Base-by-base conservation (phyloP, 2,797 vertebrate genomes). In the Thaleichthys pacificus region DNA sequence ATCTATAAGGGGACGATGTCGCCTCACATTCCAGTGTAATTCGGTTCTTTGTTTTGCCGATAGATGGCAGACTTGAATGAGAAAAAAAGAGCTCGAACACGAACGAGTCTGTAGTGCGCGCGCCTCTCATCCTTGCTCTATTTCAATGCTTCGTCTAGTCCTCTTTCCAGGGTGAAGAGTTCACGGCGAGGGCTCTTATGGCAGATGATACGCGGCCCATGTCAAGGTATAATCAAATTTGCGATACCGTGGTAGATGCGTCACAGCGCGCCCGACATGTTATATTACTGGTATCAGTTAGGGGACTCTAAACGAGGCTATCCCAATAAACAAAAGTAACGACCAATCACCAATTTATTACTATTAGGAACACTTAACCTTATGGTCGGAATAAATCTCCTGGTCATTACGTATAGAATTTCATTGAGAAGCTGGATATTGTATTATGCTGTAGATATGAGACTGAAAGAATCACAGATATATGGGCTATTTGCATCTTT, bases 351-450 rank as follows among this genome's bases (percentile, higher is more conserved):
- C 80, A 85, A 90, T 92, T 89, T 89, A 87, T 92, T 89, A 91
- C 86, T 87, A 91, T 92, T 91, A 92, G 78, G 82, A 86, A 91
- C 90, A 92, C 88, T 92, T 91, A 92, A 91, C 88, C 87, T 92
- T 88, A 84, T 86, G 86, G 82, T 84, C 85, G 79, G 81, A 86
- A 90, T 91, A 89, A 88, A 90, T 91, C 86, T 85, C 79, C 49
- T 57, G 19, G 69, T 80, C 83, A 90, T 89, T 91, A 88, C 87
- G 85, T 84, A 81, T 8, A 54, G 49, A 69, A 38, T 84, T 89
- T 89, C 80, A 89, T 84, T 82, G 80, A 85, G 85, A 85, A 61
- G 61, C 73, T 32, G 51, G 72, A 78, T 71, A 84, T 80, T 86
- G 82, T 86, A 88, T 89, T 84, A 86, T 77, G 19, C 51, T 56